Percentiles rank a stretch among this genome's conserved stretches.
Conservation (phyloP, 2,888 invertebrate species). For the Nezara viridula region DNA sequence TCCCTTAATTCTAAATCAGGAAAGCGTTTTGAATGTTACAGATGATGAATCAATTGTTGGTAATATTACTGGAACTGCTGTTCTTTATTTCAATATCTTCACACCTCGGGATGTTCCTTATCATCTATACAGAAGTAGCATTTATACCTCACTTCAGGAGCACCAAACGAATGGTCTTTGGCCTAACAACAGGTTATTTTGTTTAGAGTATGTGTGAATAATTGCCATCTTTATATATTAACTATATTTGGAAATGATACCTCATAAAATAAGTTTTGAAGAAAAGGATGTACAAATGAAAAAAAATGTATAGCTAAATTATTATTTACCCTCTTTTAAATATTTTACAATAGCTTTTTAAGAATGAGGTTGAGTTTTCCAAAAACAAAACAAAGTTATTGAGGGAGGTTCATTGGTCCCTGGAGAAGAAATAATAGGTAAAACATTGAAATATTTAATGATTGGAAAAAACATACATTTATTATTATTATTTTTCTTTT, state of each 20-base stretch:
- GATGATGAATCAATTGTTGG: conserved; percentile 67
- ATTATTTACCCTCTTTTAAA: not conserved
- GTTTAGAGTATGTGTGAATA: conserved; percentile 46
- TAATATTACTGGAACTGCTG: conserved; percentile 76
- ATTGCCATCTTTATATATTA: not conserved
- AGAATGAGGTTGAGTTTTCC: not conserved
- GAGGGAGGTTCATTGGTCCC: not conserved
- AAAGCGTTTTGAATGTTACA: not conserved
- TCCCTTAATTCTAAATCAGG: not conserved
- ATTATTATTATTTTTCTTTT: no score
- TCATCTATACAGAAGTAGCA: conserved; percentile 80
- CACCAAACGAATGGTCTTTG: conserved; percentile 77
- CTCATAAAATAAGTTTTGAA: not conserved
- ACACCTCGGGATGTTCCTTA: conserved; percentile 79
- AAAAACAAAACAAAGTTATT: not conserved
- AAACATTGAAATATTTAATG: not conserved
- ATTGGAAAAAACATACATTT: not conserved
- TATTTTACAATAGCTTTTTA: not conserved
- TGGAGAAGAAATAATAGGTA: not conserved
- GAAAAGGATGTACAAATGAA: not conserved
- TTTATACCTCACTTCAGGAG: conserved; percentile 71
- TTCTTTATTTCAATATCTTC: conserved; percentile 79
- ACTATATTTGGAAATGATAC: conserved; percentile 6
- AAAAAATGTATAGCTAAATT: not conserved
- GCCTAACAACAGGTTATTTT: conserved; percentile 75